Conservation (phyloP, 64 coral and sea anemone genomes). For the Stichodactyla helianthus region DNA sequence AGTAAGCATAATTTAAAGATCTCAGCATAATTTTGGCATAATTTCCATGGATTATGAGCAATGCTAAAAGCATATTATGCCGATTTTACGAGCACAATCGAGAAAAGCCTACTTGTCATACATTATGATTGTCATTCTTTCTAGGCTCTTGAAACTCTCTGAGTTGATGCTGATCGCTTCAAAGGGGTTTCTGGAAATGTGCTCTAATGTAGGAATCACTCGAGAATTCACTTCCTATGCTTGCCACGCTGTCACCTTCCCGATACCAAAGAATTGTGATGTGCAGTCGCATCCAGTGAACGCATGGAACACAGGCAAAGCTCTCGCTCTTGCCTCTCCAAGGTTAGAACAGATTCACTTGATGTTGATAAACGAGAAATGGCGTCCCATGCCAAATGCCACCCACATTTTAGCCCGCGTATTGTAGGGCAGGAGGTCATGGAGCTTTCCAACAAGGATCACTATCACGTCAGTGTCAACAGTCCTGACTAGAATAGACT, state of each 20-base stretch:
- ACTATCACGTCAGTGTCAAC: slow-evolving; percentile 52
- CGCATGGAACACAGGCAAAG: slow-evolving; percentile 49
- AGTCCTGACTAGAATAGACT: slow-evolving; percentile 52
- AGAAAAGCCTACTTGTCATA: slow-evolving; percentile 72
- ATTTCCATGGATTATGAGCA: no score
- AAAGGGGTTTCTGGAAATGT: slow-evolving; percentile 34
- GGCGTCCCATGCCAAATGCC: slow-evolving; percentile 46
- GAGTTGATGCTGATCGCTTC: slow-evolving; percentile 25
- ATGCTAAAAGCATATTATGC: no score
- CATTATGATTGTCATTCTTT: slow-evolving; percentile 56
- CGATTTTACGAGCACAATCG: no score
- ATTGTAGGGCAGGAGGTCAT: slow-evolving; percentile 29
- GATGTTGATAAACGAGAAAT: slow-evolving; percentile 6
- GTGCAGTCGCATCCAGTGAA: slow-evolving; percentile 54
- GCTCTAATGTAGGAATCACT: slow-evolving; percentile 12
- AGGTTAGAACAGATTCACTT: background rate
- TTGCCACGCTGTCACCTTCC: slow-evolving; percentile 46
- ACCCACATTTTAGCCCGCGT: slow-evolving; percentile 31
- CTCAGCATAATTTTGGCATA: no score
- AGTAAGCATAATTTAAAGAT: no score
- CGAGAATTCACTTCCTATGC: slow-evolving; percentile 9
- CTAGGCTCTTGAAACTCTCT: slow-evolving; percentile 51
- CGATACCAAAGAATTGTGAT: slow-evolving; percentile 40
- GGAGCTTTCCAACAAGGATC: slow-evolving; percentile 60
- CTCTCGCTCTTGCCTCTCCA: background rate